Base-by-base conservation (phyloP, 2,888 invertebrate genomes). In the Drosophila diplacantha region DNA sequence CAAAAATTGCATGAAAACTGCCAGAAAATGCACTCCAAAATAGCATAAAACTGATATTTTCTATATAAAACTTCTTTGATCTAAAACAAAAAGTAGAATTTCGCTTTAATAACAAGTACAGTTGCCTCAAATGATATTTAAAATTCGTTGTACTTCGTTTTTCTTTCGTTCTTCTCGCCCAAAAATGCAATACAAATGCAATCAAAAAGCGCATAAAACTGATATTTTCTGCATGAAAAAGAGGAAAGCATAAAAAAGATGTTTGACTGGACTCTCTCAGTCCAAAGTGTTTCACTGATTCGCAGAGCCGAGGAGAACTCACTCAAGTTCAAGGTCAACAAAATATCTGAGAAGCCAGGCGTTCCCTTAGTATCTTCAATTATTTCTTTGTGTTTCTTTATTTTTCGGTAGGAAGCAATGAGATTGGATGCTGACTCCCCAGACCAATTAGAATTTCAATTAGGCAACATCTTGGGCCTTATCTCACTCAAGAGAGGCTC, bases 241-340 rank as follows among this genome's bases (percentile, higher is more conserved):
- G 18, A 5, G 11, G n/a, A 14, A 16, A 14, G 20, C 29, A 57
- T 16, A 18, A 57, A 14, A 24, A 26, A 32, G n/a, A 43, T 20
- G 32, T 26, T 52, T 29, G 51, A 49, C 51, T 29, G 54, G 37
- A 16, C 18, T 18, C 26, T 20, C 34, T n/a, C n/a, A 9, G 61
- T 3, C n/a, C 43, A 5, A 22, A 59, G 37, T 22, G 9, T 41
- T 24, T 12, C 22, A 31, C 34, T 24, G 44, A 24, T 31, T 11
- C 26, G 26, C 11, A n/a, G 26, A 22, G 16, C 26, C 5, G 2
- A 12, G 29, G 16, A 14, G 35, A 43, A 57, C 37, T 31, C 61
- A 59, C 55, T 70, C 69, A 75, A 75, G 75, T 75, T 75, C 75
- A 75, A 75, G 75, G 75, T 78, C 71, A 75, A 72, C 59, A 52